Base-by-base conservation (phyloP, 2,888 invertebrate species). In the Digitonthophagus gazella region DNA sequence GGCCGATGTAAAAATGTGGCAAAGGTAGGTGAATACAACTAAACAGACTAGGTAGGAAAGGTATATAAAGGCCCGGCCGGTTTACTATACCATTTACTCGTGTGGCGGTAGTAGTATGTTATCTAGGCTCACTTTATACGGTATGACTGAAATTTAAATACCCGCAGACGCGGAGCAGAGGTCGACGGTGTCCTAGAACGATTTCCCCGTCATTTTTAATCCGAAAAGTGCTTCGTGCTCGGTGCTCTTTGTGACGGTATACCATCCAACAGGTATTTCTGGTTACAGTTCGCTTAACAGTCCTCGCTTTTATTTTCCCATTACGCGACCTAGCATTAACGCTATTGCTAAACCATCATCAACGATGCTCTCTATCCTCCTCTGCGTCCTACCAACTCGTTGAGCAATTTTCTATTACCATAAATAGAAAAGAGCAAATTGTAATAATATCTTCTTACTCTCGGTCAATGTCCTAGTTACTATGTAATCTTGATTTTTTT, bases 81-180 rank as follows among this genome's bases (percentile, higher is more conserved):
- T 72, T 71, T 72, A 72, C 71, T 68, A 74, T 71, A 71, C 73
- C 75, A 75, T 75, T 76, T 76, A 73, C 74, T 75, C 72, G 75
- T 75, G 28, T 44, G 28, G 28, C 28, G 73, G 75, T 75, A 75
- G 74, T 75, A 72, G 74, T 74, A 75, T 73, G 75, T 74, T 72
- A 73, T 69, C 71, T 72, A 71, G 68, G 69, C 71, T 73, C 69
- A 71, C 72, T 72, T 74, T 76, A 75, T 66, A 72, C 70, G 73
- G 75, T 74, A 74, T 70, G 71, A 74, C 68, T 44, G 28, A 44
- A 44, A 73, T 72, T 71, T 71, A 71, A 65, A 70, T 72, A 72
- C 71, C 54, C 15, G 14, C 28, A 68, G 64, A 44, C 28, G 28
- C 28, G 28, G 28, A 44, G 28, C 18, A 19, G 63, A 54, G 19